Base-by-base conservation (phyloP, 2,888 invertebrate genomes). In the Liopterus haemorrhoidalis region DNA sequence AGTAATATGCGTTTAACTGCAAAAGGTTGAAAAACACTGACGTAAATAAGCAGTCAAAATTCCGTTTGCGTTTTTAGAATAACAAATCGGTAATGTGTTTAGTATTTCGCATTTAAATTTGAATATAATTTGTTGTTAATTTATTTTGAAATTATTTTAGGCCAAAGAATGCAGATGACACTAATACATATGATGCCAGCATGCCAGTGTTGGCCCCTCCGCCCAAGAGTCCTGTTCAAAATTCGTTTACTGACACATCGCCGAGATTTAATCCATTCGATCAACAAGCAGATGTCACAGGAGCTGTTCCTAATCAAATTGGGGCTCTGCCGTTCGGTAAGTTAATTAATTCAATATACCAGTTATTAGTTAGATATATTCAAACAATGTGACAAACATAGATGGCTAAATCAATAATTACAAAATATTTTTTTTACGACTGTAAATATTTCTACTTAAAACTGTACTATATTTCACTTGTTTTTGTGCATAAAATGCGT, bases 221-320 rank as follows among this genome's bases (percentile, higher is more conserved):
- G 3, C 82, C 82, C 2, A 77, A 74, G 51, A 73, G 72, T 52
- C 72, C 75, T 2, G 64, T 67, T 15, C 68, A 69, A 50, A 63
- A 66, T 6, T 72, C 73, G 3, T 73, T 70, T 55, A 66, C 69
- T 18, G 81, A 81, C 56, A 70, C 71, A 5, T 79, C 84, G 0
- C 81, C 85, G 0, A 73, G 85, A 33, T 77, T 78, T 56, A 88
- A 88, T 72, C 88, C 88, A 2, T 89, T 88, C 59, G 85, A 85
- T 64, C 79, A 78, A 56, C 71, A 73, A 42, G 70, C 59, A 52
- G 71, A 69, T 43, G 57, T 71, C 57, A 59, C 66, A 45, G 60
- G 68, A 51, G 59, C 72, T 38, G 57, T 64, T 36, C 53, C 63
- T 12, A 53, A 60, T 2, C 53, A 57, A 2, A 68, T 68, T 41